phyloP scores from a whole-genome alignment of 2,888 invertebrate species.

The Tipula helvola region DNA sequence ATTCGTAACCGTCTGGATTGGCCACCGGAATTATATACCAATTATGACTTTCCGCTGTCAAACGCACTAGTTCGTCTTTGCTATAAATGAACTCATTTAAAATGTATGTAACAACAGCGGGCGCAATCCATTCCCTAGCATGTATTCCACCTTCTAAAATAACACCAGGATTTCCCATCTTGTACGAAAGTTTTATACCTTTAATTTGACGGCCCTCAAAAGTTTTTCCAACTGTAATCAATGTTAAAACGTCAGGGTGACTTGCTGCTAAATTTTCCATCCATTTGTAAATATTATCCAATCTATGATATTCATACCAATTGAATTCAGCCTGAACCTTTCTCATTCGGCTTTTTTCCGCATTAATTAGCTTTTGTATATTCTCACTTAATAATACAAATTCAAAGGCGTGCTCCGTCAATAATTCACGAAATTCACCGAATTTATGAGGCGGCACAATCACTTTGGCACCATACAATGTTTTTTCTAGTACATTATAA shows the following conservation, averaged over 20 bases:
- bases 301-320: constrained; percentile 32
- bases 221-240: constrained; percentile 38
- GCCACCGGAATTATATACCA: constrained; percentile 61
- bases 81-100: constrained; percentile 32
- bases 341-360: too few species aligned
- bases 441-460: too few species aligned
- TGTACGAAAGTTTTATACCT: constrained; percentile 37
- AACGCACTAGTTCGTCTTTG: constrained; percentile 24
- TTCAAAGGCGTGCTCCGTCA: too few species aligned
- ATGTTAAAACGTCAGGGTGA: constrained; percentile 26
- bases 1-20: constrained; percentile 36
- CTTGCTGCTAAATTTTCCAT: constrained; percentile 24
- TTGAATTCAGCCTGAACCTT: constrained; percentile 21
- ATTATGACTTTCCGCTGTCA: constrained; percentile 38
- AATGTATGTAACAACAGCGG: constrained; percentile 35
- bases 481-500: too few species aligned
- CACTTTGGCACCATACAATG: too few species aligned
- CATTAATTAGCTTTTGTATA: too few species aligned
- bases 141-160: constrained; percentile 42
- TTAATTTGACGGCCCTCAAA: constrained; percentile 39
- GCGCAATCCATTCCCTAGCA: constrained; percentile 18
- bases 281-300: constrained; percentile 34
- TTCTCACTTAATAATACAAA: too few species aligned
- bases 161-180: constrained; percentile 33
- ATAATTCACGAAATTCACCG: too few species aligned